phyloP scores from a whole-genome alignment of 2,113 vertebrate species.

The Bambusicola thoracicus region DNA sequence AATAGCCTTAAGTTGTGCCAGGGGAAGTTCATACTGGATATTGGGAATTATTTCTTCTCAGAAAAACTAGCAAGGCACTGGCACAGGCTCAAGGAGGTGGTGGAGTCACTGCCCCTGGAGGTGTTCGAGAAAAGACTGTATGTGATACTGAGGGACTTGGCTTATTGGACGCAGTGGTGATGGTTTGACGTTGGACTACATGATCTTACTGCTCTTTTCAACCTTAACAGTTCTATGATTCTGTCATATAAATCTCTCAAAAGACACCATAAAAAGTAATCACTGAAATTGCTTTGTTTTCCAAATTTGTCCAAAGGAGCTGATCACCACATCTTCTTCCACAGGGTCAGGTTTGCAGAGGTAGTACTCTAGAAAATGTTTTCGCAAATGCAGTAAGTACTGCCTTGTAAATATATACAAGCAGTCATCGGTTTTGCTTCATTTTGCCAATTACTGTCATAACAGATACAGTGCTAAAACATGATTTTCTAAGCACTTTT shows the following conservation, averaged over 20 bases:
- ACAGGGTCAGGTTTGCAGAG: neutral
- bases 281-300: neutral
- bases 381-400: neutral
- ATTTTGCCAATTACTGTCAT: neutral
- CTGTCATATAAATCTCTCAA: neutral
- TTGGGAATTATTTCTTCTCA: too few species aligned
- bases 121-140: too few species aligned
- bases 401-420: neutral
- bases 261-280: neutral
- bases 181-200: too few species aligned
- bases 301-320: fast-evolving
- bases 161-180: too few species aligned
- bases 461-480: conserved; percentile 2
- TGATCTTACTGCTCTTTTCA: too few species aligned
- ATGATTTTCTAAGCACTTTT: neutral
- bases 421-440: neutral
- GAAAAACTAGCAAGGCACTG: too few species aligned
- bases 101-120: too few species aligned
- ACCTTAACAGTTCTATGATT: too few species aligned
- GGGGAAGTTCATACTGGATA: too few species aligned
- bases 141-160: too few species aligned
- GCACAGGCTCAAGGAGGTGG: too few species aligned
- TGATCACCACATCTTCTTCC: neutral
- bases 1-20: too few species aligned
- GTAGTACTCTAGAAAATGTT: neutral